Evolutionary conservation across 2,888 invertebrate genomes (phyloP).

Genomic region (Platypus cylindrus): DNA sequence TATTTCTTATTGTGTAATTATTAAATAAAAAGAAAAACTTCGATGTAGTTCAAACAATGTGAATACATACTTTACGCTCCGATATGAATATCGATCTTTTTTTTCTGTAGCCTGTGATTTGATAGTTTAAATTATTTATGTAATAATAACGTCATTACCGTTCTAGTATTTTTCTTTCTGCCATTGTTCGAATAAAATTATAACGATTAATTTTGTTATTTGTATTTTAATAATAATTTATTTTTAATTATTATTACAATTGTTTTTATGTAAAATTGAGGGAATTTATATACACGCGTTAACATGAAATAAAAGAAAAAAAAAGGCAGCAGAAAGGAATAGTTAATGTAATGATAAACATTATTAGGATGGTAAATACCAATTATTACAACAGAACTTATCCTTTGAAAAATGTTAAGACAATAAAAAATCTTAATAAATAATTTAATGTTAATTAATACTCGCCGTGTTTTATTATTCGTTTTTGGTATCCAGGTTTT

Average conservation of each 20-base stretch:
- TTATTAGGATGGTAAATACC: no score
- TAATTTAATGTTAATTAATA: conserved; percentile 3
- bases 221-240: conserved; percentile 16
- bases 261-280: no score
- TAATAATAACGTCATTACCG: conserved; percentile 11
- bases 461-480: no score
- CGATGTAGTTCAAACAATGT: conserved; percentile 1
- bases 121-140: conserved; percentile 14
- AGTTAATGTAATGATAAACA: no score
- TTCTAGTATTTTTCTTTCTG: conserved; percentile 21
- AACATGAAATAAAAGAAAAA: no score
- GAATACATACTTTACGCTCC: not conserved
- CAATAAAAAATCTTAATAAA: conserved; percentile 25
- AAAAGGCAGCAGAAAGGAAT: no score
- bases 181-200: conserved; percentile 23
- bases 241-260: no score
- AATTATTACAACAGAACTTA: no score
- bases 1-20: no score
- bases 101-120: conserved; percentile 22
- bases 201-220: conserved; percentile 20
- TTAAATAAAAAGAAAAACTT: no score
- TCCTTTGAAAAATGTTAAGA: conserved; percentile 24
- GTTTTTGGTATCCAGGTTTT: no score
- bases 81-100: conserved; percentile 9
- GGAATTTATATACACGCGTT: no score